Evolutionary conservation across 1,140 invertebrate species (phyloP).

Genomic region (Conopomorpha cramerella): DNA sequence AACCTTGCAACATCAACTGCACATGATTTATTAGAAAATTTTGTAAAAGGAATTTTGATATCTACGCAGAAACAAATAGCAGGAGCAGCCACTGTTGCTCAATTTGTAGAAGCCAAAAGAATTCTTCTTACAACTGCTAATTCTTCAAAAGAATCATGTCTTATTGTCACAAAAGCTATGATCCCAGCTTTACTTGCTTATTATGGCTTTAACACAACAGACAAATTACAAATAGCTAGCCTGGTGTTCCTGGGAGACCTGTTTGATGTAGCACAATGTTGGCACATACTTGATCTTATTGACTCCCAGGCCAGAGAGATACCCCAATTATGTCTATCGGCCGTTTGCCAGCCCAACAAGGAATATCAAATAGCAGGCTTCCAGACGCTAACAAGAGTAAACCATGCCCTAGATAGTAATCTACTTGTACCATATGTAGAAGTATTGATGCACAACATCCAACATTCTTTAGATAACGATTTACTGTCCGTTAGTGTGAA

Average conservation of each 20-base stretch:
- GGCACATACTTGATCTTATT: conserved; percentile 21
- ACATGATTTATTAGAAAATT: conserved; percentile 33
- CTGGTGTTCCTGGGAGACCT: conserved; percentile 37
- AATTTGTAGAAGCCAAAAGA: conserved; percentile 56
- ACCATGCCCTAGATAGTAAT: conserved; percentile 19
- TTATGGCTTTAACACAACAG: conserved; percentile 32
- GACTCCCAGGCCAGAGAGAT: conserved; percentile 23
- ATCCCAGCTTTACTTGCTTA: conserved; percentile 43
- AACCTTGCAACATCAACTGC: conserved; percentile 28
- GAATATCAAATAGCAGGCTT: conserved; percentile 43
- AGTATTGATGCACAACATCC: conserved; percentile 32
- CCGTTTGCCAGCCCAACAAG: conserved; percentile 24
- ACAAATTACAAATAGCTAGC: conserved; percentile 33
- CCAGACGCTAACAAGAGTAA: conserved; percentile 28
- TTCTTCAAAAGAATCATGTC: conserved; percentile 56
- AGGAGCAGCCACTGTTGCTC: conserved; percentile 43
- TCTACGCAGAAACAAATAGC: conserved; percentile 54
- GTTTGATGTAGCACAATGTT: conserved; percentile 29
- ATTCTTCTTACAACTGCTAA: conserved; percentile 60
- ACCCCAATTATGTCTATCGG: conserved; percentile 26
- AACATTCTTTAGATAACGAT: conserved; percentile 30
- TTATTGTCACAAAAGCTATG: conserved; percentile 53
- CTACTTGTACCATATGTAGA: conserved; percentile 40
- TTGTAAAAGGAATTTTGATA: conserved; percentile 40
- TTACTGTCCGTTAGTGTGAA: conserved; percentile 27